Evolutionary conservation across 2,888 invertebrate species (phyloP), one percentile per base, ranked within the genome.

Genomic region (Amblyjoppa fuscipennis): DNA sequence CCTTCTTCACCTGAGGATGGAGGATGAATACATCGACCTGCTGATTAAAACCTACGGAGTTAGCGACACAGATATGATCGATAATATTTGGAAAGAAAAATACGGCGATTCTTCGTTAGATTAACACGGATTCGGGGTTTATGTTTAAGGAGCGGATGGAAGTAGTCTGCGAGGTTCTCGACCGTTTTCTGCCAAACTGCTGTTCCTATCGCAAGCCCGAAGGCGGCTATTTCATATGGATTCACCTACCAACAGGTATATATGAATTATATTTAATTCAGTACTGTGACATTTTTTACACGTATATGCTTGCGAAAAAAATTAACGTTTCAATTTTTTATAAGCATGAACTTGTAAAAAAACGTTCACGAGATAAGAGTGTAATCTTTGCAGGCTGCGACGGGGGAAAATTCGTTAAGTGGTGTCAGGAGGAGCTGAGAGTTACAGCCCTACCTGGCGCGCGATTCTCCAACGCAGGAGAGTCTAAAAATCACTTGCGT

Each of bases 151-250:
- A 94, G 84, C 94, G 95, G 75, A 94, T 95, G 94, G 86, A 90
- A 75, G 93, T 92, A 45, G 89, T 95, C 51, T 94, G 95, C 88
- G 89, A 93, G 4, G 90, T 94, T 28, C 92, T 96, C 13, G 91
- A 94, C 45, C 89, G 91, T 49, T 90, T 94, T 85, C 89, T 96
- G 64, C 95, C 95, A 9, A 51, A 81, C 0, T 90, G 90, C 25
- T 95, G 95, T 87, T 91, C 89, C 0, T 94, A 95, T 87, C 80
- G 90, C 1, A 90, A 92, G 66, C 95, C 95, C 4, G 85, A 90
- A 86, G 96, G 96, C 1, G 96, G 96, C 11, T 96, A 96, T 89
- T 96, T 96, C 85, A 91, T 96, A 66, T 96, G 96, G 96, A 92
- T 96, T 73, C 92, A 93, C 84, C 91, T 96, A 66, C 96, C 96